phyloP scores from a whole-genome alignment of 2,888 invertebrate species.

The Noctua comes region DNA sequence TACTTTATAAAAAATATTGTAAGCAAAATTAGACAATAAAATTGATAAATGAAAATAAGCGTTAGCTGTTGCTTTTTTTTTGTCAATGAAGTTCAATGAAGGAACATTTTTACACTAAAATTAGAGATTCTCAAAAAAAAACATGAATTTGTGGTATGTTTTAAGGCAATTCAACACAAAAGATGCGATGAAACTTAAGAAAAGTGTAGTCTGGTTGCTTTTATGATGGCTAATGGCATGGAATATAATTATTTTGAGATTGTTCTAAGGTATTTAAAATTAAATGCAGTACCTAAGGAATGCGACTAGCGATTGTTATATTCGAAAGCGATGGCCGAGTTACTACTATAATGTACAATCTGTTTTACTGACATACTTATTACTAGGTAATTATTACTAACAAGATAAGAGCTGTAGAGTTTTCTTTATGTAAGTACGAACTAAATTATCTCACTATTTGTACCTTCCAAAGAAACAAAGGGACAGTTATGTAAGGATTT shows the following conservation, averaged over 20 bases:
- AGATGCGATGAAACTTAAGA: not conserved
- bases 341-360: conserved; percentile 43
- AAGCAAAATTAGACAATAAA: not conserved
- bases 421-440: conserved; percentile 25
- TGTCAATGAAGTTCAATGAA: not conserved
- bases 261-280: conserved; percentile 20
- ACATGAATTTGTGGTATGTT: not conserved
- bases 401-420: conserved; percentile 42
- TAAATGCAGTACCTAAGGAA: conserved; percentile 41
- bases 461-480: not conserved
- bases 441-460: conserved; percentile 5
- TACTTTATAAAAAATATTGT: conserved; percentile 19
- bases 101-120: not conserved
- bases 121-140: not conserved
- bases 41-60: not conserved
- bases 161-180: not conserved
- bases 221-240: not conserved
- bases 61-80: not conserved
- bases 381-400: conserved; percentile 47
- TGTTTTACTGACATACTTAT: conserved; percentile 54
- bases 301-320: conserved; percentile 47
- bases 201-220: not conserved
- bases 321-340: conserved; percentile 51
- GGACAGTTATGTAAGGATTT: not conserved
- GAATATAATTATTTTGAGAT: not conserved